phyloP scores from a whole-genome alignment of 2,888 invertebrate genomes.

The Dolomedes plantarius region DNA sequence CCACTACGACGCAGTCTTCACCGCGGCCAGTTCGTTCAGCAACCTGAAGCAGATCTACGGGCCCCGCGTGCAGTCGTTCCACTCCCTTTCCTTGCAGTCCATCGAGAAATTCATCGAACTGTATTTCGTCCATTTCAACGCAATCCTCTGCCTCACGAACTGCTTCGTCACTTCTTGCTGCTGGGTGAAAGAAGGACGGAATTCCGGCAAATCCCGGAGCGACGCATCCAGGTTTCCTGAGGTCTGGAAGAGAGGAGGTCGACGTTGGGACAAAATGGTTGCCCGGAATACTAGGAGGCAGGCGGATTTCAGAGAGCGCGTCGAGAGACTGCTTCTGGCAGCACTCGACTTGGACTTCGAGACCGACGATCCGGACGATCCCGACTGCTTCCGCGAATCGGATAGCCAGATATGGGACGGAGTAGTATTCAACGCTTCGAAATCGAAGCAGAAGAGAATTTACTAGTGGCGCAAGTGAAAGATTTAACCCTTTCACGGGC shows the following conservation, averaged over 20 bases:
- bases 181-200: constrained; percentile 20
- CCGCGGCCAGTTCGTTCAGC: not conserved
- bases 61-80: constrained; percentile 5
- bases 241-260: not conserved
- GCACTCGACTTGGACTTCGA: not conserved
- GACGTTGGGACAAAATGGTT: not conserved
- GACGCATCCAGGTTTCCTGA: no score
- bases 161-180: constrained; percentile 31
- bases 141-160: constrained; percentile 11
- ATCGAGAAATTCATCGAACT: constrained; percentile 18
- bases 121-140: constrained; percentile 4
- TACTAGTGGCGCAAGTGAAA: no score
- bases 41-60: constrained; percentile 24
- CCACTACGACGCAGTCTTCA: constrained; percentile 11
- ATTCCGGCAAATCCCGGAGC: not conserved
- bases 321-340: not conserved
- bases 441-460: not conserved
- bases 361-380: not conserved
- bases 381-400: not conserved
- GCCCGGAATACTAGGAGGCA: not conserved
- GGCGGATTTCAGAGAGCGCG: not conserved
- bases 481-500: no score
- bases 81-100: constrained; percentile 26
- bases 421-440: not conserved
- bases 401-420: not conserved